A percentile compares a stretch with the other conserved stretches of the same genome.
Evolutionary conservation across 2,888 invertebrate species (phyloP).

Genomic region (Troglohyphantes excavatus): DNA sequence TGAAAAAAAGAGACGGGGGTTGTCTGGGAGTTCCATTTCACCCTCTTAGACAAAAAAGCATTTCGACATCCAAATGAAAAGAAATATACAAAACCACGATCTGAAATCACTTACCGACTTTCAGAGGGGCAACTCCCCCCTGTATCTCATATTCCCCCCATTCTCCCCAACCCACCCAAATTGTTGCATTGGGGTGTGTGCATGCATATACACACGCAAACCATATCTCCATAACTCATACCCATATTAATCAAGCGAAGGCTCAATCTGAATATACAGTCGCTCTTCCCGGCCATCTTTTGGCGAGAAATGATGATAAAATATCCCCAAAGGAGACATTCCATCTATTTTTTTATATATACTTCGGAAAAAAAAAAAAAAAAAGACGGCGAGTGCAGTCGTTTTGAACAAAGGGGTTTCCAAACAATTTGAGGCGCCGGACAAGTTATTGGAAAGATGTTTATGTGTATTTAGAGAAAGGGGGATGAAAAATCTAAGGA

Average conservation of each 20-base stretch:
- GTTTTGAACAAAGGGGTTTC: background rate
- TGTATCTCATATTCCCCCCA: background rate
- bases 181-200: conserved; percentile 12
- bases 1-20: background rate
- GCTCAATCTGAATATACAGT: conserved; percentile 21
- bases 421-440: conserved; percentile 39
- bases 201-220: conserved; percentile 3
- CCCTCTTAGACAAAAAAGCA: background rate
- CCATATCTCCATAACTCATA: conserved; percentile 18
- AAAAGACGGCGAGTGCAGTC: background rate
- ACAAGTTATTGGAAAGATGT: background rate
- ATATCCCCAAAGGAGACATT: conserved; percentile 63
- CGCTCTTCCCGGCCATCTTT: background rate
- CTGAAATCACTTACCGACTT: conserved; percentile 52
- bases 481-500: background rate
- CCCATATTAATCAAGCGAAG: conserved; percentile 68
- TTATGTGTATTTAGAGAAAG: background rate
- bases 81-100: conserved; percentile 49
- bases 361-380: background rate
- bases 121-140: background rate
- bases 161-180: background rate
- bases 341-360: conserved; percentile 10
- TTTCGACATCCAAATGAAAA: conserved; percentile 15
- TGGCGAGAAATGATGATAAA: conserved; percentile 71
- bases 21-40: background rate